Conservation (phyloP, 2,113 vertebrate genomes). For the Trochalopteron elliotii region DNA sequence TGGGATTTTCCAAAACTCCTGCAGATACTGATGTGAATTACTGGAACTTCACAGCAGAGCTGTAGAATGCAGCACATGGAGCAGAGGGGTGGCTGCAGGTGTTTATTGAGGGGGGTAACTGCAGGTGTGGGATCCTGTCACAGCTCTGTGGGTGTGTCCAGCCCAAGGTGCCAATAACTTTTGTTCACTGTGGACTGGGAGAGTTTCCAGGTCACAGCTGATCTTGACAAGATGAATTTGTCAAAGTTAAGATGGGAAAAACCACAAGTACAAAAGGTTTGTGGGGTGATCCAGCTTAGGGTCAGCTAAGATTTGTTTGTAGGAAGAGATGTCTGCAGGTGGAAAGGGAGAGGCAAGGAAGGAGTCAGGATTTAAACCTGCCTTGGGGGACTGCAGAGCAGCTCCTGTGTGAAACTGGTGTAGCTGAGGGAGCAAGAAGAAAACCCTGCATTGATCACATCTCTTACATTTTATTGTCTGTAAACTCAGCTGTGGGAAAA, state of each 20-base stretch:
- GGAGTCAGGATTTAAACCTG: background rate
- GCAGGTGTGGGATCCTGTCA: background rate
- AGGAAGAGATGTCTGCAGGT: background rate
- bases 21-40: background rate
- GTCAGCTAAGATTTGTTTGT: background rate
- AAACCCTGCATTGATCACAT: background rate
- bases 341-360: background rate
- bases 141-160: background rate
- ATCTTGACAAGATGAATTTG: background rate
- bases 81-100: background rate
- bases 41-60: background rate
- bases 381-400: background rate
- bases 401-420: fast-evolving
- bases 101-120: background rate
- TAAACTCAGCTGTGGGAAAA: background rate
- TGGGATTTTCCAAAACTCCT: background rate
- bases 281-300: background rate
- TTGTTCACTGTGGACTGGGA: background rate
- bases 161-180: background rate
- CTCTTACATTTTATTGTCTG: background rate
- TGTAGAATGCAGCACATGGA: background rate
- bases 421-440: background rate
- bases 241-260: background rate
- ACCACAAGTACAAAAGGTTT: background rate
- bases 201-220: background rate